These are phyloP conservation scores for Hirtodrosophila duncani DNA, from an alignment of 2,888 invertebrate genomes.

Conservation along the genomic window DNA sequence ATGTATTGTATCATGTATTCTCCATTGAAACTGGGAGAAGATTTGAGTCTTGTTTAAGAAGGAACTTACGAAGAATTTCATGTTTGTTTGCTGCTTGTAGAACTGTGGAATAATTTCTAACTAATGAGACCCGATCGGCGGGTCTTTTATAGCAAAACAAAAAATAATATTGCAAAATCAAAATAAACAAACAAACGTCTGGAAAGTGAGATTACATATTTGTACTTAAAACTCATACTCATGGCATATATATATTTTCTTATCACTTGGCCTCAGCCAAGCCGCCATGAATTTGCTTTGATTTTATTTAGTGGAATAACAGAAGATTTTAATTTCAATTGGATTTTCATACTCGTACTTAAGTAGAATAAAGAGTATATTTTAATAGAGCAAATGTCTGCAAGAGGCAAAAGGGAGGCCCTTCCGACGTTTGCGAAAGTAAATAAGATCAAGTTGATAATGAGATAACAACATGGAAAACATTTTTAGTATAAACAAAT, in stretches of 20 bases:
- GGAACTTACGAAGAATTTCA: conserved; percentile 59
- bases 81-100: conserved; percentile 31
- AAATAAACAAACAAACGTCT: conserved; percentile 17
- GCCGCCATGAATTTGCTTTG: background rate
- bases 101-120: conserved; percentile 36
- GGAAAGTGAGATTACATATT: background rate
- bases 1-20: conserved; percentile 14
- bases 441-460: no score
- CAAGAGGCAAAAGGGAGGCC: no score
- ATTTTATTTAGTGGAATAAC: conserved; percentile 26
- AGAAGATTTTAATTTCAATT: background rate
- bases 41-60: background rate
- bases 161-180: conserved; percentile 2
- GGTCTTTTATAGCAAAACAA: conserved; percentile 38
- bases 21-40: background rate
- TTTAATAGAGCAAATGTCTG: no score
- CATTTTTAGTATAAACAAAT: no score
- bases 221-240: no score
- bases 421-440: no score
- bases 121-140: background rate
- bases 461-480: no score
- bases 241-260: no score
- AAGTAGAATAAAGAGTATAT: no score
- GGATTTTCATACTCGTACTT: no score
- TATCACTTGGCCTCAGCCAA: conserved; percentile 4